Evolutionary conservation across 2,797 vertebrate genomes (phyloP).

Genomic region (Florisuga fusca): DNA sequence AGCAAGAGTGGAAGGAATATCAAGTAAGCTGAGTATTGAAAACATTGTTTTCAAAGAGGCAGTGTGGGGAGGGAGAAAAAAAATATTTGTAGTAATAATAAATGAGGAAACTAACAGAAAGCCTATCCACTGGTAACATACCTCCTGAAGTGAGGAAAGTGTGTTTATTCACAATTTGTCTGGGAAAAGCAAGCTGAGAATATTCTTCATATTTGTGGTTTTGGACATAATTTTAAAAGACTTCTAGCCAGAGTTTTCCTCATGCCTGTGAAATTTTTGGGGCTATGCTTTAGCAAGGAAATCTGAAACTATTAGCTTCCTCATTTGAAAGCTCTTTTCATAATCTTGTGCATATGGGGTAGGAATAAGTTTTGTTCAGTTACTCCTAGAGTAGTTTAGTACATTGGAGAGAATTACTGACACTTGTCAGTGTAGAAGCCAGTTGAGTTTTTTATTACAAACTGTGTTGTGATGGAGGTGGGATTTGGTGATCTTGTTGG

Average conservation of each 20-base stretch:
- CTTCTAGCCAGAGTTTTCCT: constrained; percentile 22
- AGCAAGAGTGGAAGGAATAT: not conserved
- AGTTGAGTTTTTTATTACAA: not conserved
- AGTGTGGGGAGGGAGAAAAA: not conserved
- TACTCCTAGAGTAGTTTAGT: not conserved
- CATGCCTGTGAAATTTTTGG: not conserved
- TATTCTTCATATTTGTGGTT: constrained; percentile 56
- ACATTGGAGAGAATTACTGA: not conserved
- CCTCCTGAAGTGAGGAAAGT: constrained; percentile 8
- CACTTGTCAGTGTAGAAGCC: not conserved
- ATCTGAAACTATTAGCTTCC: not conserved
- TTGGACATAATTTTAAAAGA: constrained; percentile 18
- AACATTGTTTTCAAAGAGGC: not conserved
- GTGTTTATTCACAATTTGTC: constrained; percentile 48
- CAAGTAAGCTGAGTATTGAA: not conserved
- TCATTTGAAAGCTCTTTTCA: constrained; percentile 40
- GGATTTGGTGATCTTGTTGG: not conserved
- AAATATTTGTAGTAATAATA: not conserved
- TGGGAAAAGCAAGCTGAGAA: constrained; percentile 54
- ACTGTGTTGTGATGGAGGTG: not conserved
- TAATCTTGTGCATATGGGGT: not conserved
- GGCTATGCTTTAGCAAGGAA: not conserved
- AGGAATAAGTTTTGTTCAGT: not conserved
- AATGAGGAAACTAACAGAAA: not conserved
- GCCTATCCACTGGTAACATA: not conserved